Evolutionary conservation across 2,888 invertebrate genomes (phyloP).

Genomic region (Drosophila lacicola): DNA sequence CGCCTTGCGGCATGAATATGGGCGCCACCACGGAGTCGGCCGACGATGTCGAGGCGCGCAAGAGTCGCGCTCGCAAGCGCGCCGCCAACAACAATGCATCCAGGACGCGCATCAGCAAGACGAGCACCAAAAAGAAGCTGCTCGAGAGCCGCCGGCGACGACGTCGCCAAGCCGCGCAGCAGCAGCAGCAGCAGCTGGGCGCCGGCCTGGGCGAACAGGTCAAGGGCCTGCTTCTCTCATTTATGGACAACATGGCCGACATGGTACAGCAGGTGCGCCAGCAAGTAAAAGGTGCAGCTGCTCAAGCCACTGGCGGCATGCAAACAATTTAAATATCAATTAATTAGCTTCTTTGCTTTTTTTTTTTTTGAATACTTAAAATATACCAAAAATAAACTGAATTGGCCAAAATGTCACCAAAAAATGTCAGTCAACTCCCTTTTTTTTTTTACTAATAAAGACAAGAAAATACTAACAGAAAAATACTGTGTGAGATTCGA

Average conservation of each 20-base stretch:
- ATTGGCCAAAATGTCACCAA: too few relatives aligned
- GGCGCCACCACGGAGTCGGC: constrained; percentile 28
- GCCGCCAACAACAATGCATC: constrained; percentile 46
- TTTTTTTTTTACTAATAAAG: not conserved
- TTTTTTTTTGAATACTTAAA: constrained; percentile 2
- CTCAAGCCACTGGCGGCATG: constrained; percentile 14
- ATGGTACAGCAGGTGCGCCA: constrained; percentile 58
- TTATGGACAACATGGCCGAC: constrained; percentile 57
- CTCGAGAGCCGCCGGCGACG: constrained; percentile 42
- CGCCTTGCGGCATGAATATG: constrained; percentile 61
- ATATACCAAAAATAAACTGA: too few relatives aligned
- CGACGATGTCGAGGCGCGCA: constrained; percentile 65
- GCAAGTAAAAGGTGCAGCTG: constrained; percentile 38
- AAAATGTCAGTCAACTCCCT: not conserved
- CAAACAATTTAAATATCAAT: not conserved
- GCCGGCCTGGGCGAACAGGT: constrained; percentile 54
- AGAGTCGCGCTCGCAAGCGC: constrained; percentile 43
- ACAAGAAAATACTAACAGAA: too few relatives aligned
- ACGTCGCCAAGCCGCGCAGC: constrained; percentile 39
- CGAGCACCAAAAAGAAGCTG: constrained; percentile 45
- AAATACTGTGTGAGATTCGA: too few relatives aligned
- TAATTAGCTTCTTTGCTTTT: not conserved
- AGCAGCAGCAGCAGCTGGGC: constrained; percentile 11
- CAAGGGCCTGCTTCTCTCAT: constrained; percentile 47
- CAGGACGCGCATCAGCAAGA: constrained; percentile 43